Evolutionary conservation across 2,797 vertebrate genomes (phyloP), one percentile per base, ranked within the genome.

Genomic region (Squalus acanthias): DNA sequence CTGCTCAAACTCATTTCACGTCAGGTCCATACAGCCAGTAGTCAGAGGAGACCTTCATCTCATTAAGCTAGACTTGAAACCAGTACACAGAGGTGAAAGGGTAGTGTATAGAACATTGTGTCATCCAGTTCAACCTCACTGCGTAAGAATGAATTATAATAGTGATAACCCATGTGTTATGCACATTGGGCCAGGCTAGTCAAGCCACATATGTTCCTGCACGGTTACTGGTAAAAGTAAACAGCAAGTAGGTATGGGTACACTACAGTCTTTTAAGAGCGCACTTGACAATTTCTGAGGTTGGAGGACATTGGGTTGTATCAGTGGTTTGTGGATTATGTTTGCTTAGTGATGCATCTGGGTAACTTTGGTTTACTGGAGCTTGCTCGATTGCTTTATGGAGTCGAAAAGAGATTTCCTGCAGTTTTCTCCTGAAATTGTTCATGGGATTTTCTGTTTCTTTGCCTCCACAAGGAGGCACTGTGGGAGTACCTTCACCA

Each of bases 21-120:
- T 69, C 22, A n/a, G 91, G n/a, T 93, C 22, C 65, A 69, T 5
- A 39, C 39, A 85, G 82, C 46, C 39, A 39, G 4, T 89, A 39
- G 65, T 69, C 91, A 93, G 39, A 93, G 91, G 63, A 69, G n/a
- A 93, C n/a, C 20, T 93, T 93, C 65, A 69, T 12, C 20, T 93
- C n/a, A 67, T 93, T 46, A 93, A 93, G 63, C n/a, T 39, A 10
- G 88, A 91, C 57, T 69, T 46, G 91, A 69, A 93, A 39, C 63
- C 65, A 46, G n/a, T 69, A 69, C 65, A 22, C 9, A 93, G 91
- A 93, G 63, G n/a, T 93, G 91, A 69, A 46, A 69, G 91, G n/a
- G 17, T 93, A 24, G n/a, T 46, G 63, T 29, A 69, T 24, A 69
- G 91, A 46, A 39, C n/a, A 69, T 67, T 69, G 91, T 69, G 65